Base-by-base conservation (phyloP, 1,140 invertebrate genomes). In the Scylla paramamosain region DNA sequence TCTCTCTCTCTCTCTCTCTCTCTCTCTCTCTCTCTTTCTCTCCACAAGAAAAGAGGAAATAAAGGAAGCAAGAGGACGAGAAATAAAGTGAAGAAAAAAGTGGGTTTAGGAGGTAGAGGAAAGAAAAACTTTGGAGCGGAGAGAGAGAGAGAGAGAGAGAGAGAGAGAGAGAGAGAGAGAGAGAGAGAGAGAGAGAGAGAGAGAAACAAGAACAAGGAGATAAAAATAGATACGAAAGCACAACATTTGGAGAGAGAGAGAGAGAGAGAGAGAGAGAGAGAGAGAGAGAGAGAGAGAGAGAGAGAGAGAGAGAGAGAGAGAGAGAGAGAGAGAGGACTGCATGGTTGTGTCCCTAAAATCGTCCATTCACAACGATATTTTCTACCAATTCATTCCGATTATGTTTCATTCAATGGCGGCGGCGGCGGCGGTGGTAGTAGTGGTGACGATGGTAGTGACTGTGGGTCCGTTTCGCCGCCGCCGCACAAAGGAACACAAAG, bases 301-400 rank as follows among this genome's bases (percentile, higher is more conserved):
- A 77, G 67, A n/a, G 52, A n/a, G 67, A 77, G 67, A 77, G n/a
- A 77, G 67, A n/a, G 67, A 77, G 67, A 59, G 52, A 59, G 52
- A 59, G 52, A 59, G 52, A 59, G 52, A 59, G 52, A 59, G 10
- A 59, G 10, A 59, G 2, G 52, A 59, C 2, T 12, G 52, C 52
- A 59, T 59, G 16, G 52, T 20, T 59, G 0, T 59, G 16, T 59
- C 16, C 16, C 52, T 20, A 20, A 12, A 59, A 59, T 59, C 10
- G 52, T 3, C 52, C 52, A 59, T 59, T 59, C 52, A 59, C 52
- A 20, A 59, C 10, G 10, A 59, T 59, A 59, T 59, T 59, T 59
- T 20, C 10, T 59, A 59, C 3, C 52, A 59, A 59, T 59, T 59
- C 52, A 59, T 4, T 59, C 52, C 52, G 52, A 59, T 59, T 59